phyloP scores from a whole-genome alignment of 2,797 vertebrate genomes.

The Sebastes alutus region DNA sequence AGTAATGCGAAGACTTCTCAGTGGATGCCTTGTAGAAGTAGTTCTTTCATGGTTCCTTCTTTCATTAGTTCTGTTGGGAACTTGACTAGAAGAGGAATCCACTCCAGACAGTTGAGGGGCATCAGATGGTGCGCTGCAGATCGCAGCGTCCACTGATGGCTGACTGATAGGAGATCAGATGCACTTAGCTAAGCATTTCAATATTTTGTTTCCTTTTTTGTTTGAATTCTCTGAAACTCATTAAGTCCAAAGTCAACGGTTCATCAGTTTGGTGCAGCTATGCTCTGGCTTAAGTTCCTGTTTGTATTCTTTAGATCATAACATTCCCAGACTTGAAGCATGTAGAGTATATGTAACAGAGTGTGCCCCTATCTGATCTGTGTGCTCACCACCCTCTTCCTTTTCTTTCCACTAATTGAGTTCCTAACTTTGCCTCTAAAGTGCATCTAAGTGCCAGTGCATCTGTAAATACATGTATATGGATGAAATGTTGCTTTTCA shows the following conservation, averaged over 20 bases:
- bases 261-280: slow-evolving; percentile 61
- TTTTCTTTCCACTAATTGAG: slow-evolving; percentile 66
- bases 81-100: slow-evolving; percentile 39
- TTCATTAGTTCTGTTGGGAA: slow-evolving; percentile 23
- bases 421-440: slow-evolving; percentile 70
- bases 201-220: background rate
- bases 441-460: slow-evolving; percentile 81
- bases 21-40: slow-evolving; percentile 57
- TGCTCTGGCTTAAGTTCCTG: slow-evolving; percentile 36
- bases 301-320: slow-evolving; percentile 62
- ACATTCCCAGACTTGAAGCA: slow-evolving; percentile 79
- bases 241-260: slow-evolving; percentile 66
- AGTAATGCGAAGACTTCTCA: slow-evolving; percentile 41
- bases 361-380: slow-evolving; percentile 64
- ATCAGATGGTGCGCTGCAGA: slow-evolving; percentile 38
- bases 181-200: slow-evolving; percentile 61
- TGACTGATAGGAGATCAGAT: slow-evolving; percentile 53
- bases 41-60: slow-evolving; percentile 14
- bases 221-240: slow-evolving; percentile 39
- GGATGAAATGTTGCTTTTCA: slow-evolving; percentile 81
- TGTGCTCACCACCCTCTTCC: slow-evolving; percentile 64
- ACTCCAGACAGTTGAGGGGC: slow-evolving; percentile 41
- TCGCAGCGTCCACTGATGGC: slow-evolving; percentile 23
- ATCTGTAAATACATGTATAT: slow-evolving; percentile 84
- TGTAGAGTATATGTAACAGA: slow-evolving; percentile 74